A percentile compares a stretch with the other conserved stretches of the same genome.
Evolutionary conservation across 2,888 invertebrate species (phyloP).

Genomic region (Campopleginae sp.): DNA sequence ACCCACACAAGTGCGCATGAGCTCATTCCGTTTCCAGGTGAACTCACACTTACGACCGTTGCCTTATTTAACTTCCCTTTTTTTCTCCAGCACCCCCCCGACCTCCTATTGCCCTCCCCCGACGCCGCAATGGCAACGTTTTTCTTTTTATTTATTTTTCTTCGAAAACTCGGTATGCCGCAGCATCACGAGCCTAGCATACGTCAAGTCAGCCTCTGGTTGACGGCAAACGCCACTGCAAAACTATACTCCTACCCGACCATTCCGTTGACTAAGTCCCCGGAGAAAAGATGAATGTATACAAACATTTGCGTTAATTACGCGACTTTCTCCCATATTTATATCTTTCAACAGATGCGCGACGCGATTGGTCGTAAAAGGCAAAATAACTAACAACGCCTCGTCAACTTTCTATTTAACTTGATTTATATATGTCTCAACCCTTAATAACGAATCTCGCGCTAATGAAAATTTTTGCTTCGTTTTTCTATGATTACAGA

Average conservation of each 20-base stretch:
- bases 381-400: neutral
- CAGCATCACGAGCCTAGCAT: slow-evolving; percentile 4
- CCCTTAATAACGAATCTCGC: neutral
- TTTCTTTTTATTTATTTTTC: slow-evolving; percentile 67
- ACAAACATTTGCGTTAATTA: slow-evolving; percentile 60
- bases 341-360: slow-evolving; percentile 42
- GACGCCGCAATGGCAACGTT: slow-evolving; percentile 41
- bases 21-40: slow-evolving; percentile 69
- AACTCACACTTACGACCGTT: slow-evolving; percentile 67
- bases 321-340: slow-evolving; percentile 34
- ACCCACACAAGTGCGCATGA: slow-evolving; percentile 53
- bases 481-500: slow-evolving; percentile 87
- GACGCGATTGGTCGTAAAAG: slow-evolving; percentile 25
- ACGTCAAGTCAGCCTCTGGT: slow-evolving; percentile 32
- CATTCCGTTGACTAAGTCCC: slow-evolving; percentile 4
- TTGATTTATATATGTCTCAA: neutral
- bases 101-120: slow-evolving; percentile 40
- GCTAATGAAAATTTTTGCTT: slow-evolving; percentile 31
- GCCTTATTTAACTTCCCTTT: slow-evolving; percentile 69
- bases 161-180: slow-evolving; percentile 47
- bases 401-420: neutral
- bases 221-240: slow-evolving; percentile 40
- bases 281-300: slow-evolving; percentile 18
- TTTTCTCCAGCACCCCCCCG: slow-evolving; percentile 55
- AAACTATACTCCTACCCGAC: slow-evolving; percentile 16